These are phyloP conservation scores for Adineta ricciae DNA, from an alignment of 2,888 invertebrate species.

Conservation along the genomic window DNA sequence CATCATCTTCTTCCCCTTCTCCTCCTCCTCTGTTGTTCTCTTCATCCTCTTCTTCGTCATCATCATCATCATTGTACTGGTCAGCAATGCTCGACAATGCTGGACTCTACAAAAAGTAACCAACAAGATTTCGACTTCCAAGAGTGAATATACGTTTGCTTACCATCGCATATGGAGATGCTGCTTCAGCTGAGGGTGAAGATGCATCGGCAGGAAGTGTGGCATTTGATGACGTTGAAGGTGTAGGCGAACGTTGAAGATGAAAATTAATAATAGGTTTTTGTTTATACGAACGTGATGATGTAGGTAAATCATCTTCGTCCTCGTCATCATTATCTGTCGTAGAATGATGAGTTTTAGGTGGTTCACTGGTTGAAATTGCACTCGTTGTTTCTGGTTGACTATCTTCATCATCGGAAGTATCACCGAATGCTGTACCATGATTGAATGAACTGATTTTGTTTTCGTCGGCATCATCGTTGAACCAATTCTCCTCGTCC, in stretches of 20 bases:
- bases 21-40: neutral
- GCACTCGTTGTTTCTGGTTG: neutral
- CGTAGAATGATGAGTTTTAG: neutral
- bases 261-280: neutral
- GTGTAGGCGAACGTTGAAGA: neutral
- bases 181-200: neutral
- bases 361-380: neutral
- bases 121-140: too few species aligned
- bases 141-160: too few species aligned
- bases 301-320: neutral
- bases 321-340: slow-evolving; percentile 40
- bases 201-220: neutral
- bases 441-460: neutral
- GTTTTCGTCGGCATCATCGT: slow-evolving; percentile 73
- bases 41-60: neutral
- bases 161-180: neutral
- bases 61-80: neutral
- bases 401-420: slow-evolving; percentile 8
- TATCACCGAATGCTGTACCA: neutral
- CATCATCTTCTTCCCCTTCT: neutral
- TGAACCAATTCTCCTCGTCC: slow-evolving; percentile 97
- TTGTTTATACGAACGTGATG: neutral
- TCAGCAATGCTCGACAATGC: neutral
- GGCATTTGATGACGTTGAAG: neutral
- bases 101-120: neutral